phyloP scores from a whole-genome alignment of 2,113 vertebrate species.

The Brachyistius frenatus region DNA sequence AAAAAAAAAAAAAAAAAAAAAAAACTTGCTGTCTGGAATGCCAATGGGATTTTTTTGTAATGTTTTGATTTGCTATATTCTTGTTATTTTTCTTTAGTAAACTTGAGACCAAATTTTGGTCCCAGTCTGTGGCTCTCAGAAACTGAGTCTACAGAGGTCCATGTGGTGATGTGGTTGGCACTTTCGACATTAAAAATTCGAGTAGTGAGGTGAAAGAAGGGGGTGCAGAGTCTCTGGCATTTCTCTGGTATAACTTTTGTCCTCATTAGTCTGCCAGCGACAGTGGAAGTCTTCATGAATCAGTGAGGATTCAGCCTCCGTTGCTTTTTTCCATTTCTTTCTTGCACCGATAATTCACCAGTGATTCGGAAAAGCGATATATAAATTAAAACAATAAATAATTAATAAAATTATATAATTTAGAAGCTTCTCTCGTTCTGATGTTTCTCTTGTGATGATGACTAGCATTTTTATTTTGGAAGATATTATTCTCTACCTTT shows the following conservation, averaged over 20 bases:
- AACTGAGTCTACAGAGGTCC: conserved; percentile 21
- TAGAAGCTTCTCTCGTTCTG: background rate
- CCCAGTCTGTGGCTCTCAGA: conserved; percentile 13
- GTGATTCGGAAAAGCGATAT: background rate
- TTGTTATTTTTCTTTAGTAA: conserved; percentile 38
- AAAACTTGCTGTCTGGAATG: conserved; percentile 29
- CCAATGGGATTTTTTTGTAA: conserved; percentile 14
- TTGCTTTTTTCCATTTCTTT: conserved; percentile 5
- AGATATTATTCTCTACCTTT: too few relatives aligned
- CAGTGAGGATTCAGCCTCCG: background rate
- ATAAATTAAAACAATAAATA: conserved; percentile 20
- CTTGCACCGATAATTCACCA: background rate
- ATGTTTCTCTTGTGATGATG: too few relatives aligned
- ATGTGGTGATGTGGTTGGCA: conserved; percentile 57
- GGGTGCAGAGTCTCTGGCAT: conserved; percentile 30
- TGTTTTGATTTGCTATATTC: background rate
- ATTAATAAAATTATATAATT: background rate
- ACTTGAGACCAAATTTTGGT: too few relatives aligned
- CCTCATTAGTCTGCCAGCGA: conserved; percentile 25
- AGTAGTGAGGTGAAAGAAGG: conserved; percentile 8
- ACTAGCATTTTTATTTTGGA: too few relatives aligned
- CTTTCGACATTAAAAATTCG: conserved; percentile 53
- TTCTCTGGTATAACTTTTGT: conserved; percentile 8
- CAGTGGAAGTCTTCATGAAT: background rate
- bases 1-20: conserved; percentile 1